phyloP scores from a whole-genome alignment of 2,888 invertebrate species.

The Cryptus viduatorius region DNA sequence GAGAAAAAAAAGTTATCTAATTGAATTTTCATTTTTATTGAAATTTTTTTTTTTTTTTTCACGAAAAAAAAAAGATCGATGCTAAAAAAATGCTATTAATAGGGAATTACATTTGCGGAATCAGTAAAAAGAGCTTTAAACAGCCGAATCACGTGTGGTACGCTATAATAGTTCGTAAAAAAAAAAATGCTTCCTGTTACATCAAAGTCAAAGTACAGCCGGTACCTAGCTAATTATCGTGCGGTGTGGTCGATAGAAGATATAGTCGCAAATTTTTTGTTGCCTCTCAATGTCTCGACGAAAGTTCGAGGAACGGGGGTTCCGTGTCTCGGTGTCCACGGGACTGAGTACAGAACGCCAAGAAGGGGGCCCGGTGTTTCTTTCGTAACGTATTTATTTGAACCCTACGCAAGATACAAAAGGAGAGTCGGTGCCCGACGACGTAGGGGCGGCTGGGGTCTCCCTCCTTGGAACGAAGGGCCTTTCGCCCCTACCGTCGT shows the following conservation, averaged over 20 bases:
- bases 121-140: too few relatives aligned
- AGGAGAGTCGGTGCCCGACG: conserved; percentile 77
- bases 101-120: neutral
- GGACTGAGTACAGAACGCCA: conserved; percentile 45
- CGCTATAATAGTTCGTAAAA: too few relatives aligned
- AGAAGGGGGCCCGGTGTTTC: conserved; percentile 81
- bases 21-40: too few relatives aligned
- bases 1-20: too few relatives aligned
- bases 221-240: neutral
- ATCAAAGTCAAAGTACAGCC: neutral
- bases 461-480: conserved; percentile 57
- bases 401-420: conserved; percentile 82
- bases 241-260: neutral
- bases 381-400: conserved; percentile 84
- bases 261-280: conserved; percentile 27
- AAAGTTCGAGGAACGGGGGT: conserved; percentile 47
- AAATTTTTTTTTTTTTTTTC: too few relatives aligned
- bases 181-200: too few relatives aligned
- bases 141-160: too few relatives aligned
- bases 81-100: too few relatives aligned
- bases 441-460: conserved; percentile 60
- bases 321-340: conserved; percentile 49
- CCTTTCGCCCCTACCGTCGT: conserved; percentile 42
- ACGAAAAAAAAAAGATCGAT: neutral
- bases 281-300: conserved; percentile 21